Percentiles rank a stretch among this genome's conserved stretches.
These are phyloP conservation scores for Pterocles burchelli DNA, from an alignment of 2,113 vertebrate species.

Conservation along the genomic window DNA sequence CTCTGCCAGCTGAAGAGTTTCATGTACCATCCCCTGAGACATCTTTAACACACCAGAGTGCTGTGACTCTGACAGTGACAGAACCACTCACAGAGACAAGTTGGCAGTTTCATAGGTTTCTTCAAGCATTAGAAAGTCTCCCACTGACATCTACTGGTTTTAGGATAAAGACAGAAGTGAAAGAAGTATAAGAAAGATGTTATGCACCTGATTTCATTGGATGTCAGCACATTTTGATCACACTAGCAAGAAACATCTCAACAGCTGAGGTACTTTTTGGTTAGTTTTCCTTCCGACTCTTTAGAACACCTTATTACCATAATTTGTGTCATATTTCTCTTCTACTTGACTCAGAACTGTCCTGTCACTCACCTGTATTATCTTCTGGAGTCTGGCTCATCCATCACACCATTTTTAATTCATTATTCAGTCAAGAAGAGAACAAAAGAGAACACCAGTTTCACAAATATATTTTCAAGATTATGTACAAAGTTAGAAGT, in stretches of 20 bases:
- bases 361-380: background rate
- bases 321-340: background rate
- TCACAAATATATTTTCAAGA: background rate
- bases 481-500: background rate
- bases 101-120: background rate
- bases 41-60: background rate
- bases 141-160: conserved; percentile 25
- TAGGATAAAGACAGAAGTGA: background rate
- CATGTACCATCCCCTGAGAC: background rate
- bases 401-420: conserved; percentile 18
- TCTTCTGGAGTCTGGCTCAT: background rate
- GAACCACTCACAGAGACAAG: background rate
- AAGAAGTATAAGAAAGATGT: background rate
- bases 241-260: background rate
- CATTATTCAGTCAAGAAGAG: conserved; percentile 53
- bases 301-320: background rate
- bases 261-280: background rate
- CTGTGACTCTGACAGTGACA: background rate
- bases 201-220: background rate
- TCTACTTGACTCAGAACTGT: background rate
- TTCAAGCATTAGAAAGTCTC: background rate
- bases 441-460: background rate
- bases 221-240: background rate
- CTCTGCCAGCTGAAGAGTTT: background rate
- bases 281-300: background rate